These are phyloP conservation scores for Salvelinus alpinus DNA, from an alignment of 2,113 vertebrate genomes.

Conservation along the genomic window DNA sequence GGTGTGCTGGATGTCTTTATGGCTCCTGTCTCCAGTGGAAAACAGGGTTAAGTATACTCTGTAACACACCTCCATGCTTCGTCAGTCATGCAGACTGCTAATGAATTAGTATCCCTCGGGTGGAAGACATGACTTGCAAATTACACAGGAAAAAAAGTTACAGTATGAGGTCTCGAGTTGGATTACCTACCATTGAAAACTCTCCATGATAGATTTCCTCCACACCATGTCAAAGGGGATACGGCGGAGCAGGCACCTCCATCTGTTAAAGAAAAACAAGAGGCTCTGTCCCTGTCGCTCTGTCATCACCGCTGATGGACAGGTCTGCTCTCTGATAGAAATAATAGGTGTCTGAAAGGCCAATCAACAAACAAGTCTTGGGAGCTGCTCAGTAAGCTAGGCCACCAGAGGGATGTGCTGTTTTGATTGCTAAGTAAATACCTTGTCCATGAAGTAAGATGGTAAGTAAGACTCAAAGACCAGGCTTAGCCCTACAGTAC, in stretches of 20 bases:
- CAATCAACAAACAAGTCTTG: not conserved
- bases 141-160: conserved; percentile 16
- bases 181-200: conserved; percentile 17
- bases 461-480: not conserved
- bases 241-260: not conserved
- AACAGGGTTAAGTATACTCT: not conserved
- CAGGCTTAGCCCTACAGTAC: not conserved
- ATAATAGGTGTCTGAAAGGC: conserved; percentile 1
- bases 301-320: not conserved
- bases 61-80: not conserved
- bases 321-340: not conserved
- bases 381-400: conserved; percentile 32
- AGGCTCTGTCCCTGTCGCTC: not conserved
- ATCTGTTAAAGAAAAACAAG: not conserved
- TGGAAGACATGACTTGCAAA: conserved; percentile 10
- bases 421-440: not conserved
- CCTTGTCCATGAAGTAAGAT: not conserved
- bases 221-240: not conserved
- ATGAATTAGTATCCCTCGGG: conserved; percentile 29
- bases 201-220: conserved; percentile 14
- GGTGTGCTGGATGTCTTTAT: too few relatives aligned
- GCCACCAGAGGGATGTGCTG: not conserved
- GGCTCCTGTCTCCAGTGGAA: not conserved
- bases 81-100: conserved; percentile 19
- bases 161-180: conserved; percentile 18